Evolutionary conservation across 2,113 vertebrate genomes (phyloP).

Genomic region (Petromus typicus): DNA sequence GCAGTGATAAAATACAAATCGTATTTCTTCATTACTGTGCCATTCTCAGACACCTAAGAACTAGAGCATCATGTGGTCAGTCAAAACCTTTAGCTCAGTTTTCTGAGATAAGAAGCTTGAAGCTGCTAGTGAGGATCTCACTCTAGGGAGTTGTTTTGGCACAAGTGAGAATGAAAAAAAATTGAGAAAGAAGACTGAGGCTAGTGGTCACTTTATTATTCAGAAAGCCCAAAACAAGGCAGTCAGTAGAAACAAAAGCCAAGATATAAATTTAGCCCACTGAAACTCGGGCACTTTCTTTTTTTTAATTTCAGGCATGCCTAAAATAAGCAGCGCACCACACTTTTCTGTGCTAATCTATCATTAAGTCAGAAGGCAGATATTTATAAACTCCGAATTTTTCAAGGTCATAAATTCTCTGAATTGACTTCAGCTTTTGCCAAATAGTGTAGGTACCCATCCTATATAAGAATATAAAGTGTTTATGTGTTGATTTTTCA

Average conservation of each 20-base stretch:
- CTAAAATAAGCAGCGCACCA: conserved; percentile 2
- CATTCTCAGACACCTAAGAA: neutral
- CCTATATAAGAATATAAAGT: neutral
- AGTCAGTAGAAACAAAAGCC: conserved; percentile 14
- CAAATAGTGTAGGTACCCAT: conserved; percentile 33
- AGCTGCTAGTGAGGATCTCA: neutral
- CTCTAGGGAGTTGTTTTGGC: neutral
- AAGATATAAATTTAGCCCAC: conserved; percentile 41
- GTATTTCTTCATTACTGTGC: neutral
- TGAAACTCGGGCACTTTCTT: conserved; percentile 21
- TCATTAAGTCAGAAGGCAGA: conserved; percentile 56
- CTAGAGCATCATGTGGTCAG: neutral
- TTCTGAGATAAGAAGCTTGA: conserved; percentile 46
- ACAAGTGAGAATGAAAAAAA: neutral
- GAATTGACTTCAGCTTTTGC: neutral
- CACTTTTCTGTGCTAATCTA: conserved; percentile 14
- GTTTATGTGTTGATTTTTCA: neutral
- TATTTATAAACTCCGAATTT: conserved; percentile 49
- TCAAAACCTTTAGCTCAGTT: conserved; percentile 41
- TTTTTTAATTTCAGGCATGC: conserved; percentile 4
- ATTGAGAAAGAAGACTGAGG: conserved; percentile 23
- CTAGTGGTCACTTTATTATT: neutral
- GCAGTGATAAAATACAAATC: neutral
- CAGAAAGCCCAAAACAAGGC: neutral
- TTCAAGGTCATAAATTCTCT: conserved; percentile 29